Base-by-base conservation (phyloP, 2,113 vertebrate genomes). In the Psittacara wagleri region DNA sequence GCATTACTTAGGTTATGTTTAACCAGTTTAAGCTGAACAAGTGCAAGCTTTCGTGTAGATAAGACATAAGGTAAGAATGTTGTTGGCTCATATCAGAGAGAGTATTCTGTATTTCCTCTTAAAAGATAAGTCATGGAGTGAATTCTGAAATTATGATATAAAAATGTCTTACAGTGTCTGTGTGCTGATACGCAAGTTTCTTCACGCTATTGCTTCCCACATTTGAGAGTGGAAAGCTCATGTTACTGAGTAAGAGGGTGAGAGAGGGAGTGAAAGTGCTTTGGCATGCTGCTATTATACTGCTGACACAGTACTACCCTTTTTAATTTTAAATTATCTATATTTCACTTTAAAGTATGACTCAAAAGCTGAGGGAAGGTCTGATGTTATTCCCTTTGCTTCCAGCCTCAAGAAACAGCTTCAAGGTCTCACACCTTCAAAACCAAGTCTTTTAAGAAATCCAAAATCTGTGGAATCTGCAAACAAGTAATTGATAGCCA, bases 381-480 rank as follows among this genome's bases (percentile, higher is more conserved):
- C 74, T 97, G 51, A 97, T 69, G 2, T 66, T 96, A 68, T 48
- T 88, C 7, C 52, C 61, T 59, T 95, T 73, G 41, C 43, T 97
- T 97, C 23, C 90, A 98, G 98, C 76, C 93, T 46, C 97, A 96
- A 96, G 97, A 97, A 39, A 87, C 91, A 29, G 43, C 91, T 63
- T 82, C 81, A 7, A 94, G 89, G 57, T 96, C 88, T 90, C 97
- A 98, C 70, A 96, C 79, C 24, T 98, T 98, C 91, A 98, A 97
- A 96, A 97, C 14, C 33, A 98, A 98, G 91, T 93, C 48, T 74
- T 98, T 97, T 85, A 98, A 97, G 66, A 98, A 97, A 85, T 72
- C 93, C 51, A 94, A 67, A 92, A 69, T 85, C 52, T 97, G 97
- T 72, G 96, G 92, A 61, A 95, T 96, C 76, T 98, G 98, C 96